Percentiles rank a stretch among this genome's conserved stretches.
Conservation (phyloP, 2,888 invertebrate genomes). For the Fragum sueziense region DNA sequence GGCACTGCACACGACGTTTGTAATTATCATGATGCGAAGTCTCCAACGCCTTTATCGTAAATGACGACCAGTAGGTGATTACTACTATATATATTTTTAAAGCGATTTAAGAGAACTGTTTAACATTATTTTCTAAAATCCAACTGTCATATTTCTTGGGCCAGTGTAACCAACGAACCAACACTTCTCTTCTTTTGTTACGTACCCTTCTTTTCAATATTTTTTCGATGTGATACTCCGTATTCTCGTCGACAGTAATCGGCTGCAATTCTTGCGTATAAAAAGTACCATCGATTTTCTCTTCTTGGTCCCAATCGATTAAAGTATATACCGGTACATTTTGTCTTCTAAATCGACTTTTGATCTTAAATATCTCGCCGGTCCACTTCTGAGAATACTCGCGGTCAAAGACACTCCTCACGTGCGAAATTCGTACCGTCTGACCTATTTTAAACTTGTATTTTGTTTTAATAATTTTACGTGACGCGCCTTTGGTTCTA, state of each 20-base stretch:
- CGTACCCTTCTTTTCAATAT: constrained; percentile 35
- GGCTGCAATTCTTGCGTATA: constrained; percentile 47
- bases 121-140: constrained; percentile 26
- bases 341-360: constrained; percentile 32
- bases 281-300: constrained; percentile 40
- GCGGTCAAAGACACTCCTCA: constrained; percentile 37
- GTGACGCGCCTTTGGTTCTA: background rate
- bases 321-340: constrained; percentile 35
- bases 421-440: constrained; percentile 35
- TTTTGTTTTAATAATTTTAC: background rate
- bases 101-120: background rate
- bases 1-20: constrained; percentile 28
- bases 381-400: constrained; percentile 56
- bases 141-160: constrained; percentile 48
- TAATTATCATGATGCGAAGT: constrained; percentile 25
- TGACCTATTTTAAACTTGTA: constrained; percentile 44
- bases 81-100: background rate
- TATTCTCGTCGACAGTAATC: constrained; percentile 31
- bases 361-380: constrained; percentile 44
- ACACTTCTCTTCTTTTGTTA: constrained; percentile 42
- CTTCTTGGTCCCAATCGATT: constrained; percentile 36
- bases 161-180: constrained; percentile 57
- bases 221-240: constrained; percentile 42
- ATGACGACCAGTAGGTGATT: background rate
- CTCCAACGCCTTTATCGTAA: background rate